Conservation (phyloP, 2,888 invertebrate species). For the Rhingia campestris region DNA sequence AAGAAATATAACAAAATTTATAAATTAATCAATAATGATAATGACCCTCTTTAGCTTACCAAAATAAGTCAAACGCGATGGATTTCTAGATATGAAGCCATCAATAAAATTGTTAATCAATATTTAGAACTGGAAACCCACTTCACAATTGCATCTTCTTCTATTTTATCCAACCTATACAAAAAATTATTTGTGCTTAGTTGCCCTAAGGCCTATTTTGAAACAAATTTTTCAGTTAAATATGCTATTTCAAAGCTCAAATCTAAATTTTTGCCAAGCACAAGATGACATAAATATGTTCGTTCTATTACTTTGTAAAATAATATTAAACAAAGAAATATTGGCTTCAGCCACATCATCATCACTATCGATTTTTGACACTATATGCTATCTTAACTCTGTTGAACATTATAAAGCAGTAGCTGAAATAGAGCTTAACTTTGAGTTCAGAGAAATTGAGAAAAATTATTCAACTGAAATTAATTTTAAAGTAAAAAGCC, state of each 20-base stretch:
- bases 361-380: constrained; percentile 2
- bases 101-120: neutral
- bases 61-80: neutral
- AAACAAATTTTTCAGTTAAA: neutral
- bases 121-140: constrained; percentile 1
- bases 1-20: neutral
- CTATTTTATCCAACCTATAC: neutral
- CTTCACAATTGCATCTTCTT: neutral
- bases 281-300: neutral
- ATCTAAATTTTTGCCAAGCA: neutral
- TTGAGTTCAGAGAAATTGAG: too few relatives aligned
- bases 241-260: neutral
- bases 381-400: too few relatives aligned
- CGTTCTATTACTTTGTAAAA: neutral
- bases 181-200: neutral
- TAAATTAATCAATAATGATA: neutral
- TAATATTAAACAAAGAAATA: neutral
- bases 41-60: neutral
- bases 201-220: neutral
- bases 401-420: neutral
- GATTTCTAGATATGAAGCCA: neutral
- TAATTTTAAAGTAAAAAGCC: constrained; percentile 1
- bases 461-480: neutral
- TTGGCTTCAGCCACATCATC: constrained; percentile 1
- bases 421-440: too few relatives aligned